phyloP scores from a whole-genome alignment of 30 jellyfish, hydroid and myxozoan genomes.

The Rhopilema esculentum region DNA sequence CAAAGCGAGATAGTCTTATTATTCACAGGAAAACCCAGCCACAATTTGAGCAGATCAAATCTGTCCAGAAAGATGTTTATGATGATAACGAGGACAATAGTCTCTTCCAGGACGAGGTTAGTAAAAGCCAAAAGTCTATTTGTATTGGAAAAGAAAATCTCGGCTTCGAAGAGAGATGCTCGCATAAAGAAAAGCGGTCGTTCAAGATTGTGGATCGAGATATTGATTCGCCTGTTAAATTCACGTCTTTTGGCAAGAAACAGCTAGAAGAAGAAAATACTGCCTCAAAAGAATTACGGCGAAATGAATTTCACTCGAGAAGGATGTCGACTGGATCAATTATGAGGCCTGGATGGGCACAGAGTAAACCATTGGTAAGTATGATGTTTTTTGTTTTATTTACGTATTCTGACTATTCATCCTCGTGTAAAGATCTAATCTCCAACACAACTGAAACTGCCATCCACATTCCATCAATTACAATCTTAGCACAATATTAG shows the following conservation, averaged over 20 bases:
- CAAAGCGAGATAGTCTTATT: constrained; percentile 67
- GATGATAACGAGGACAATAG: constrained; percentile 37
- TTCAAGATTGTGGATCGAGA: constrained; percentile 9
- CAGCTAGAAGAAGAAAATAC: background rate
- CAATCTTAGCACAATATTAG: no score
- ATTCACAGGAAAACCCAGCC: constrained; percentile 66
- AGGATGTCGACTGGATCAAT: constrained; percentile 75
- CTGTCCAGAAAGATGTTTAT: constrained; percentile 59
- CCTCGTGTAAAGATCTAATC: no score
- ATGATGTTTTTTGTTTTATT: no score
- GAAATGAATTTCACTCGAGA: constrained; percentile 19
- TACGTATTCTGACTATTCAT: no score
- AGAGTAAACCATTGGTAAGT: constrained; percentile 53
- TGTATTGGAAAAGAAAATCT: constrained; percentile 17
- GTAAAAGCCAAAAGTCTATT: background rate
- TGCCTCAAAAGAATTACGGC: background rate
- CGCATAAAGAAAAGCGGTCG: background rate
- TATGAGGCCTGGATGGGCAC: constrained; percentile 36
- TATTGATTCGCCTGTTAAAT: constrained; percentile 48
- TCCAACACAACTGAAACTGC: no score
- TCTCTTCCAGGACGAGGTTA: background rate
- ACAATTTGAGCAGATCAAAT: constrained; percentile 30
- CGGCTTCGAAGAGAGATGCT: background rate
- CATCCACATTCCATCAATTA: no score
- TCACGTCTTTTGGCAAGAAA: constrained; percentile 52